These are phyloP conservation scores for Drosophila pseudotakahashii DNA, from an alignment of 2,888 invertebrate genomes.

Conservation along the genomic window DNA sequence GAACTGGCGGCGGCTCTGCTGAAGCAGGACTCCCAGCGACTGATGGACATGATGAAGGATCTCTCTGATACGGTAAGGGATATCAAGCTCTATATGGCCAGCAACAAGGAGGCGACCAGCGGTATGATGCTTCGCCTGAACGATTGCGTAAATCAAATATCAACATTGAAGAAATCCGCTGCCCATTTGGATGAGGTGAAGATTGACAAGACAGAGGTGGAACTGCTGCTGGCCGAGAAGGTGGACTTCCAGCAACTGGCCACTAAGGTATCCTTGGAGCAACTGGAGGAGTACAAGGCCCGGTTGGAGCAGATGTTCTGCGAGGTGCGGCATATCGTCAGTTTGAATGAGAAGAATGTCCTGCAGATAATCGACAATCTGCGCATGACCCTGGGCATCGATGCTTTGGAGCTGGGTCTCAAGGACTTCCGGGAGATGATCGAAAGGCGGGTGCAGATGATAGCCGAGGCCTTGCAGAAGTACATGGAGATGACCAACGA, in stretches of 20 bases:
- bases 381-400: slow-evolving; percentile 87
- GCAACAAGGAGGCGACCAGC: slow-evolving; percentile 54
- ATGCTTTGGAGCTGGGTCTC: slow-evolving; percentile 87
- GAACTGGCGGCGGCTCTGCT: slow-evolving; percentile 70
- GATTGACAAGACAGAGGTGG: slow-evolving; percentile 89
- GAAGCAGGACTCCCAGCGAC: slow-evolving; percentile 68
- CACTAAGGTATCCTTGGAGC: slow-evolving; percentile 90
- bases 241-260: slow-evolving; percentile 89
- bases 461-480: slow-evolving; percentile 73
- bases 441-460: slow-evolving; percentile 84
- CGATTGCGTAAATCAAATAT: slow-evolving; percentile 39
- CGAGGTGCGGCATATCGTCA: slow-evolving; percentile 70
- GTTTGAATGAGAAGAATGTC: slow-evolving; percentile 74
- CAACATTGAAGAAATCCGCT: slow-evolving; percentile 49
- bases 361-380: slow-evolving; percentile 87
- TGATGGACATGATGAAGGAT: slow-evolving; percentile 60
- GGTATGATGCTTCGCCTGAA: slow-evolving; percentile 41
- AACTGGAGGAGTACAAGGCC: slow-evolving; percentile 87
- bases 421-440: slow-evolving; percentile 89
- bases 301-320: slow-evolving; percentile 76
- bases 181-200: slow-evolving; percentile 87
- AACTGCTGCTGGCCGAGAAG: slow-evolving; percentile 90
- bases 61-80: slow-evolving; percentile 66
- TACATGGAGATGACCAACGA: slow-evolving; percentile 80
- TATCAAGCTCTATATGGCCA: slow-evolving; percentile 35